Evolutionary conservation across 92 coral and sea anemone genomes (phyloP).

Genomic region (Phenganax subtilis): DNA sequence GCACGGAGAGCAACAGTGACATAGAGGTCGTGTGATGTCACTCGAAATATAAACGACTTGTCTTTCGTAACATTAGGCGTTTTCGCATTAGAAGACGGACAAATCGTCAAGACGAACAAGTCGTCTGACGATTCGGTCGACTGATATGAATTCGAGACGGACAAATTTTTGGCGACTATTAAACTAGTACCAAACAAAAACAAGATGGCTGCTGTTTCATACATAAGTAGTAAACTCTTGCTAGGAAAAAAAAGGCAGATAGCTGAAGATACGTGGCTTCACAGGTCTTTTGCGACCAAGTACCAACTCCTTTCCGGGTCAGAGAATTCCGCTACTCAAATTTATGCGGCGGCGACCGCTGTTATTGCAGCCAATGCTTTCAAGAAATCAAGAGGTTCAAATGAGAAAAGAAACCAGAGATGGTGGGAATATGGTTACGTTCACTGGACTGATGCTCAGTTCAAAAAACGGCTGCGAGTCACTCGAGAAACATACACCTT

Average conservation of each 20-base stretch:
- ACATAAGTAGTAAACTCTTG: slow-evolving; percentile 2
- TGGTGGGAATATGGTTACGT: slow-evolving; percentile 55
- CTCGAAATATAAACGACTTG: too few relatives aligned
- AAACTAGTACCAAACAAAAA: neutral
- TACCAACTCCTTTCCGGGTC: neutral
- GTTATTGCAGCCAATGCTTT: slow-evolving; percentile 17
- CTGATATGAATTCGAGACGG: too few relatives aligned
- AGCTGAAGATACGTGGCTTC: neutral
- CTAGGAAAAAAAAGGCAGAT: neutral
- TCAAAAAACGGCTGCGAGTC: slow-evolving; percentile 44
- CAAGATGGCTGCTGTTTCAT: slow-evolving; percentile 3
- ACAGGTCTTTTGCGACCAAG: neutral
- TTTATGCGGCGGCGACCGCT: neutral
- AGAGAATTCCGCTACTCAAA: neutral
- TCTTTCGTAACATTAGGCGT: too few relatives aligned
- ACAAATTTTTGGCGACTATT: too few relatives aligned
- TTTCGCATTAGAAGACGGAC: too few relatives aligned
- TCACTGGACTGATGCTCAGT: slow-evolving; percentile 49
- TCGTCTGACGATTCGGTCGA: too few relatives aligned
- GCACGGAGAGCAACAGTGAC: too few relatives aligned
- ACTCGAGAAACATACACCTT: slow-evolving; percentile 38
- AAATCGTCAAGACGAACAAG: too few relatives aligned
- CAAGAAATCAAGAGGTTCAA: slow-evolving; percentile 41
- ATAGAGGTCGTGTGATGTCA: too few relatives aligned
- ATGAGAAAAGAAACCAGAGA: slow-evolving; percentile 30